Base-by-base conservation (phyloP, 2,113 vertebrate species). In the Craseonycteris thonglongyai region DNA sequence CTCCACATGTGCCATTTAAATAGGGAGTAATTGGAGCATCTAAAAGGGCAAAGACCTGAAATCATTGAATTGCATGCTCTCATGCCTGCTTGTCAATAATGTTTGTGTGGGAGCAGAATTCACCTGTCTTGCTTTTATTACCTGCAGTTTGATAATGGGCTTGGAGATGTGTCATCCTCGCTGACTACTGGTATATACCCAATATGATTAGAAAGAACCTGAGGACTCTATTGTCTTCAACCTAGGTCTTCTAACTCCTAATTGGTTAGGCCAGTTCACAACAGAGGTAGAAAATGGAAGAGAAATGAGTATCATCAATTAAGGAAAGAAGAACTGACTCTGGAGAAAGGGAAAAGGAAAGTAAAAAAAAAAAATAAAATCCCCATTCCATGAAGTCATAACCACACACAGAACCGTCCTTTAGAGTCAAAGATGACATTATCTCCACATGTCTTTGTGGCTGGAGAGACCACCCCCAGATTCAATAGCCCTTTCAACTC, bases 401-500 rank as follows among this genome's bases (percentile, higher is more conserved):
- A 21, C n/a, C 58, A 58, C 19, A 11, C 22, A 71, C 79, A 56
- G 61, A 45, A 59, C 28, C 35, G 74, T 28, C 69, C 35, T 82
- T 86, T 66, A 30, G 40, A 82, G 88, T 94, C 83, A 83, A 65
- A 69, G 35, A 78, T 84, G 96, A 81, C 87, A 40, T 84, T 59
- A 26, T 93, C 68, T 91, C 87, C 12, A 35, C 12, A 19, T 33
- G 83, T 71, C 74, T 91, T 65, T 84, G 78, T 49, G 71, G 33
- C 83, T 90, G 49, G n/a, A 82, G 40, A 89, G 93, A 94, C 87
- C 91, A 68, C 83, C 90, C 75, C 54, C 21, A 3, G 65, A 61
- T 83, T 66, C 63, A 87, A 91, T 3, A 88, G 72, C 68, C 71
- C 74, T 96, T 95, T 97, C 69, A 71, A 56, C 58, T 90, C 74